Evolutionary conservation across 1,140 invertebrate genomes (phyloP).

Genomic region (Drosophila leontia): DNA sequence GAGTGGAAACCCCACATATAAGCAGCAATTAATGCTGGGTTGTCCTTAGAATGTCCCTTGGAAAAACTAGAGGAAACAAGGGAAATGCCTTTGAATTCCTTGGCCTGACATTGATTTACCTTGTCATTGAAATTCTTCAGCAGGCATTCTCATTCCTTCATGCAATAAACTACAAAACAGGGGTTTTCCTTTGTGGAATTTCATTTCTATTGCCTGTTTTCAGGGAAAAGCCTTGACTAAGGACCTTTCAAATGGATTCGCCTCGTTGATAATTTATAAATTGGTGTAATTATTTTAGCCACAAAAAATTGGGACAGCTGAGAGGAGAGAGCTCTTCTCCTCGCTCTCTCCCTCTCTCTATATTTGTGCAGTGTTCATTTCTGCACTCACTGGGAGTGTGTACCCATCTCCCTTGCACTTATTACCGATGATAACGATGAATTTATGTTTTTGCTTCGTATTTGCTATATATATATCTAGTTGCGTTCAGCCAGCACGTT

Average conservation of each 20-base stretch:
- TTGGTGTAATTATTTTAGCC: conserved; percentile 73
- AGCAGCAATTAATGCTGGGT: conserved; percentile 30
- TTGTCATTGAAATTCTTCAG: conserved; percentile 34
- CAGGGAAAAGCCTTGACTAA: conserved; percentile 54
- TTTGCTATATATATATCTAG: conserved; percentile 16
- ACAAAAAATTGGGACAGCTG: conserved; percentile 59
- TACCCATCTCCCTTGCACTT: conserved; percentile 27
- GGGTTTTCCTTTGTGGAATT: conserved; percentile 14
- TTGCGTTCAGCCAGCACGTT: conserved; percentile 39
- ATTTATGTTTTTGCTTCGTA: conserved; percentile 29
- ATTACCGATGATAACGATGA: conserved; percentile 52
- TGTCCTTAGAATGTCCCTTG: conserved; percentile 42
- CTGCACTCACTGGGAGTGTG: conserved; percentile 41
- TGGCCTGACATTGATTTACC: conserved; percentile 37
- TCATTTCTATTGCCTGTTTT: conserved; percentile 20
- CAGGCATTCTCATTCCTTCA: conserved; percentile 25
- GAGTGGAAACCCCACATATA: not conserved
- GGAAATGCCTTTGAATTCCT: conserved; percentile 29
- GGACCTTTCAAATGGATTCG: conserved; percentile 68
- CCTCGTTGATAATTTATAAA: conserved; percentile 78
- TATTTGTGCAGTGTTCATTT: conserved; percentile 73
- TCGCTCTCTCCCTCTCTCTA: conserved; percentile 7
- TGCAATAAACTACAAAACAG: conserved; percentile 15
- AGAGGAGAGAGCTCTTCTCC: conserved; percentile 21
- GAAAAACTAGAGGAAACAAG: conserved; percentile 17